Evolutionary conservation across 2,113 vertebrate species (phyloP).

Genomic region (Rhinolophus ferrumequinum): DNA sequence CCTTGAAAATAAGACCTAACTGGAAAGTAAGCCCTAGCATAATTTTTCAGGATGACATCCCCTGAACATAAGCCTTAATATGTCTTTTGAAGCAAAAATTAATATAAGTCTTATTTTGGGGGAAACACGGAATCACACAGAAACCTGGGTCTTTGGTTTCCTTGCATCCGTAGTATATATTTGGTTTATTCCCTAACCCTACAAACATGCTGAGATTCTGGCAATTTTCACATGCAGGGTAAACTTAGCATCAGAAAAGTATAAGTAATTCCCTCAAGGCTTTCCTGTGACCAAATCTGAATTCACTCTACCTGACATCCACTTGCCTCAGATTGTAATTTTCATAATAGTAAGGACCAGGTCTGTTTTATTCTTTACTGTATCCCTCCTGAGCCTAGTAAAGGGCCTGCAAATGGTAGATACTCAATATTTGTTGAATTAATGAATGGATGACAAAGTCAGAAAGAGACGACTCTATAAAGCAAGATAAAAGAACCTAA

Average conservation of each 20-base stretch:
- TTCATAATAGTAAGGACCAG: neutral
- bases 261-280: neutral
- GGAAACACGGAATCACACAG: neutral
- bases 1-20: no score
- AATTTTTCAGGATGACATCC: no score
- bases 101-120: no score
- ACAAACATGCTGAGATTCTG: slow-evolving; percentile 23
- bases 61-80: no score
- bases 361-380: neutral
- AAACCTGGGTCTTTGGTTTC: neutral
- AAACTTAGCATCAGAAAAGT: slow-evolving; percentile 27
- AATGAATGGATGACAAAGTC: slow-evolving; percentile 8
- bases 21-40: no score
- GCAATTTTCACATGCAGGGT: slow-evolving; percentile 13
- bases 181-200: neutral
- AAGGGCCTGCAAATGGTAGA: neutral
- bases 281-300: slow-evolving; percentile 35
- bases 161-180: neutral
- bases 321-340: neutral
- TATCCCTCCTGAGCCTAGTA: neutral
- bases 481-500: slow-evolving; percentile 1
- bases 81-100: no score
- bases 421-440: neutral
- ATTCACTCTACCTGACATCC: neutral
- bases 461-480: neutral